phyloP scores from a whole-genome alignment of 64 coral and sea anemone genomes.

The Montipora foliosa region DNA sequence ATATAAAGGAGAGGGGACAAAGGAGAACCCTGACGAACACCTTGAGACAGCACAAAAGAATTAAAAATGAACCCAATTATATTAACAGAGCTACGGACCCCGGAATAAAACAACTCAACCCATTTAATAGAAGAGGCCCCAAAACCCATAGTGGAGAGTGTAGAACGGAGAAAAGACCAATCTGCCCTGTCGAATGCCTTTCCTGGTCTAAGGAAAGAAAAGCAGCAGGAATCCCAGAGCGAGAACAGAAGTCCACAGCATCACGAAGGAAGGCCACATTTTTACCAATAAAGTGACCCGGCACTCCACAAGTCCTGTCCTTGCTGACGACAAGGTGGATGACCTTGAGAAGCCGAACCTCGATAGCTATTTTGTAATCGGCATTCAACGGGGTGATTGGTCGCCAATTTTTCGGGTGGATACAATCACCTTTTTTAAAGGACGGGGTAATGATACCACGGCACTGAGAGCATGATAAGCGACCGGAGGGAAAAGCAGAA shows the following conservation, averaged over 20 bases:
- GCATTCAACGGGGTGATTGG: not conserved
- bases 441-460: not conserved
- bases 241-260: not conserved
- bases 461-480: not conserved
- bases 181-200: not conserved
- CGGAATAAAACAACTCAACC: not conserved
- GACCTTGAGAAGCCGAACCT: not conserved
- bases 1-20: slow-evolving; percentile 12
- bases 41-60: not conserved
- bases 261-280: not conserved
- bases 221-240: not conserved
- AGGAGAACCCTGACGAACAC: slow-evolving; percentile 16
- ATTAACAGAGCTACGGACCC: not conserved
- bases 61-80: not conserved
- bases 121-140: not conserved
- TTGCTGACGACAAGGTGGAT: not conserved
- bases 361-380: too few relatives aligned
- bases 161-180: not conserved
- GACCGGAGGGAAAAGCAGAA: not conserved
- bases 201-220: not conserved
- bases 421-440: slow-evolving; percentile 30
- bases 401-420: not conserved
- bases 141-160: not conserved
- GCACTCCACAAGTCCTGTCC: slow-evolving; percentile 34
- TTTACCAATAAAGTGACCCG: not conserved